A percentile compares a stretch with the other conserved stretches of the same genome.
These are phyloP conservation scores for Coendou prehensilis DNA, from an alignment of 2,797 vertebrate species.

Conservation along the genomic window DNA sequence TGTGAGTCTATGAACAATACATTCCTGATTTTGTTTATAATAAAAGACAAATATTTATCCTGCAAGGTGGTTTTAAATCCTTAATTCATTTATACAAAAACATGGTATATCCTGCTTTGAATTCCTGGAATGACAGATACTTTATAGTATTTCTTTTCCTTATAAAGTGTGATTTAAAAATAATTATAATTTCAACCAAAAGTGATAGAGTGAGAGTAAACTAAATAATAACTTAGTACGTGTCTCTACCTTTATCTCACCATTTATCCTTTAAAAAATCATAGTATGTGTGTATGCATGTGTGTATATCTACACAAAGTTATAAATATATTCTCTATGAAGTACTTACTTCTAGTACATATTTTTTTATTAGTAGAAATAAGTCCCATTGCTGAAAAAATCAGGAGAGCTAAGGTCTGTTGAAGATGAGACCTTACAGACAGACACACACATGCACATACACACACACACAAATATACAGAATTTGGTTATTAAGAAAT, in stretches of 20 bases:
- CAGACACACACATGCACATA: neutral
- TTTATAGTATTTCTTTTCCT: neutral
- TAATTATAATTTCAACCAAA: neutral
- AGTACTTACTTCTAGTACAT: neutral
- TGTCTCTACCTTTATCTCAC: neutral
- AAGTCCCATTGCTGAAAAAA: neutral
- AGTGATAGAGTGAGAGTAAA: neutral
- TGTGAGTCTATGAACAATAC: neutral
- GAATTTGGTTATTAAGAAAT: conserved; percentile 32
- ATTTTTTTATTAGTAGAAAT: conserved; percentile 32
- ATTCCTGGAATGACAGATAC: conserved; percentile 5
- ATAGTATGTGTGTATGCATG: neutral
- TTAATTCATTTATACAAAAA: neutral
- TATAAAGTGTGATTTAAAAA: neutral
- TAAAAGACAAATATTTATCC: conserved; percentile 9
- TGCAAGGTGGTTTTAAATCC: neutral
- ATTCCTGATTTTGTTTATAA: neutral
- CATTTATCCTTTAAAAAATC: neutral
- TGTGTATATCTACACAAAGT: neutral
- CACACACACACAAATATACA: neutral
- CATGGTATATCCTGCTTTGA: neutral
- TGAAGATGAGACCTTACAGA: neutral
- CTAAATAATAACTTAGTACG: neutral
- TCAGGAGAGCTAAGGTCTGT: neutral
- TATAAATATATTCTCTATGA: neutral